A percentile compares a stretch with the other conserved stretches of the same genome.
These are phyloP conservation scores for Megastigmus dorsalis DNA, from an alignment of 2,888 invertebrate genomes.

Conservation along the genomic window DNA sequence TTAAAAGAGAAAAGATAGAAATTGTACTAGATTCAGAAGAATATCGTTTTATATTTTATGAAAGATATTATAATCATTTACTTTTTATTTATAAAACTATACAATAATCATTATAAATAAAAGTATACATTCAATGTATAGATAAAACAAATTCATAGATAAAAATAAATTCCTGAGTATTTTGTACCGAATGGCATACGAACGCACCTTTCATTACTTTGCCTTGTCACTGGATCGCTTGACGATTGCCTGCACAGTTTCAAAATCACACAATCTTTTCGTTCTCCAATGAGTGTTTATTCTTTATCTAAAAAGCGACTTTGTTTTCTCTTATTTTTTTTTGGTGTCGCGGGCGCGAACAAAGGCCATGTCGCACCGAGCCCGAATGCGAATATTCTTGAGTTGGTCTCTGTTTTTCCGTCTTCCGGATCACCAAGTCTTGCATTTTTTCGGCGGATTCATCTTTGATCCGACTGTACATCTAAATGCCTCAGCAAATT, in stretches of 20 bases:
- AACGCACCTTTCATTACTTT: conserved; percentile 17
- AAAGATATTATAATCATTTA: too few species aligned
- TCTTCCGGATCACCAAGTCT: conserved; percentile 69
- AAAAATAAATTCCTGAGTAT: too few species aligned
- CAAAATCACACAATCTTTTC: conserved; percentile 14
- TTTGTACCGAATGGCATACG: too few species aligned
- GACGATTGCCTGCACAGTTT: neutral
- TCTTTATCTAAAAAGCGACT: conserved; percentile 37
- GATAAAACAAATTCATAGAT: too few species aligned
- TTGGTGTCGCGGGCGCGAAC: neutral
- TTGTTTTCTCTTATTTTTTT: neutral
- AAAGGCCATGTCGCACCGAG: conserved; percentile 14
- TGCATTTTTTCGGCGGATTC: conserved; percentile 75
- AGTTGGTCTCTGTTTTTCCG: neutral
- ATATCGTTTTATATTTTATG: too few species aligned
- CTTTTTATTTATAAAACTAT: neutral
- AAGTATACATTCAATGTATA: too few species aligned
- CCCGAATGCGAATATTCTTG: neutral
- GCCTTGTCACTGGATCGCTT: neutral
- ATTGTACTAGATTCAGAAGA: too few species aligned
- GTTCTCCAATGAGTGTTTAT: conserved; percentile 15
- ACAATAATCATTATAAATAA: too few species aligned
- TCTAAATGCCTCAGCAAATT: conserved; percentile 75
- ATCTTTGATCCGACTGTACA: conserved; percentile 74
- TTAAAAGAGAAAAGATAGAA: too few species aligned